Base-by-base conservation (phyloP, 2,113 vertebrate genomes). In the Sminthopsis crassicaudata region DNA sequence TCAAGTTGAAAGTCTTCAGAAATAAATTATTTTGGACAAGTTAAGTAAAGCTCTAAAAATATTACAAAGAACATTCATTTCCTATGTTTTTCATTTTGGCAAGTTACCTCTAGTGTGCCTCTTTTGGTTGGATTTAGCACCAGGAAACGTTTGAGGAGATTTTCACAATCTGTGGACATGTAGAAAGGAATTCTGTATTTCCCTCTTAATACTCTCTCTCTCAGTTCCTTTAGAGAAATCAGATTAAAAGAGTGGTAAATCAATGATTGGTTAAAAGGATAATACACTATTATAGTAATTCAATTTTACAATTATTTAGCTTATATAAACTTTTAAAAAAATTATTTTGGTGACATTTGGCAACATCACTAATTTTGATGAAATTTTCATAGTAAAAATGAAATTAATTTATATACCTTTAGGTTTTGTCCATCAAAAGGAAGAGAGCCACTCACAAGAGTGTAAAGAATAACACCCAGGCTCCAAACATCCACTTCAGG, bases 151-250 rank as follows among this genome's bases (percentile, higher is more conserved):
- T 99, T 99, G 92, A 99, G 99, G 93, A 99, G 99, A 98, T 99
- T 99, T 99, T 99, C 99, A 98, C 99, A 99, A 99, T 99, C 99
- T 90, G 99, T 99, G 97, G 99, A 99, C 99, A 99, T 99, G 99
- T 99, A 99, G 99, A 99, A 99, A 54, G 99, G 99, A 98, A 99
- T 99, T 96, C 99, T 99, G 98, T 99, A 99, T 98, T 99, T 99
- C 76, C 99, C 99, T 94, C 99, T 98, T 92, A 99, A 98, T n/a
- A 99, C 99, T 90, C 99, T 99, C 97, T 99, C 99, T 96, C 99
- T 99, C 96, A 99, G 98, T 98, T 99, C 99, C 99, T 99, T 98
- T 51, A 50, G 76, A 42, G 93, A 97, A 1, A 95, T 5, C 97
- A 96, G 14, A 94, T 97, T 22, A 55, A 42, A 94, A 97, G 91